Conservation (phyloP, 1,140 invertebrate genomes). For the Drosophila malerkotliana region DNA sequence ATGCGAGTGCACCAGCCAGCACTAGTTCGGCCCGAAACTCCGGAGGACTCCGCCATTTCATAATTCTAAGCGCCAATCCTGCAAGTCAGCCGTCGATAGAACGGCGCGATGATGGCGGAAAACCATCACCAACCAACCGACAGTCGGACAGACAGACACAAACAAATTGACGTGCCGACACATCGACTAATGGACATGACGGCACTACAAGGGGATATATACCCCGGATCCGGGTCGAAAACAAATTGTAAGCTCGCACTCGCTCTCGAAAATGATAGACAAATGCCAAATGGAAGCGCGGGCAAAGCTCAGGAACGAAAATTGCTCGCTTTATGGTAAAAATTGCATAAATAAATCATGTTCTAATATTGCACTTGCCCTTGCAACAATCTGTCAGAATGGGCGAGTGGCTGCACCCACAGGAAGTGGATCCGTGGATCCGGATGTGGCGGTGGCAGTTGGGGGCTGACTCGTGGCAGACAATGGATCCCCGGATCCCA, state of each 20-base stretch:
- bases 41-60: conserved; percentile 52
- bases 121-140: conserved; percentile 14
- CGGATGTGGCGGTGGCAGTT: conserved; percentile 16
- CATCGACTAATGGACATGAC: conserved; percentile 53
- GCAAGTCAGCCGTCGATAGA: conserved; percentile 5
- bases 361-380: conserved; percentile 82
- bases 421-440: conserved; percentile 19
- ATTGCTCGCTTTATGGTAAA: conserved; percentile 64
- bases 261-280: conserved; percentile 68
- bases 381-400: conserved; percentile 78
- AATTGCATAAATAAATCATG: conserved; percentile 84
- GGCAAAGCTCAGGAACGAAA: conserved; percentile 20
- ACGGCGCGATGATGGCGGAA: not conserved
- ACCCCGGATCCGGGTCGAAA: conserved; percentile 25
- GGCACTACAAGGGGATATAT: conserved; percentile 45
- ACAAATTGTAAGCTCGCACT: conserved; percentile 66
- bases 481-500: conserved; percentile 32
- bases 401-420: conserved; percentile 33
- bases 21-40: conserved; percentile 53
- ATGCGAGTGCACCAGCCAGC: conserved; percentile 44
- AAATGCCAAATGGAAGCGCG: conserved; percentile 55
- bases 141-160: conserved; percentile 50
- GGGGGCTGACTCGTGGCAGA: conserved; percentile 25
- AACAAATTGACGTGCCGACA: conserved; percentile 80
- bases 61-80: conserved; percentile 60